These are phyloP conservation scores for Carterocephalus palaemon DNA, from an alignment of 2,888 invertebrate species.

Conservation along the genomic window DNA sequence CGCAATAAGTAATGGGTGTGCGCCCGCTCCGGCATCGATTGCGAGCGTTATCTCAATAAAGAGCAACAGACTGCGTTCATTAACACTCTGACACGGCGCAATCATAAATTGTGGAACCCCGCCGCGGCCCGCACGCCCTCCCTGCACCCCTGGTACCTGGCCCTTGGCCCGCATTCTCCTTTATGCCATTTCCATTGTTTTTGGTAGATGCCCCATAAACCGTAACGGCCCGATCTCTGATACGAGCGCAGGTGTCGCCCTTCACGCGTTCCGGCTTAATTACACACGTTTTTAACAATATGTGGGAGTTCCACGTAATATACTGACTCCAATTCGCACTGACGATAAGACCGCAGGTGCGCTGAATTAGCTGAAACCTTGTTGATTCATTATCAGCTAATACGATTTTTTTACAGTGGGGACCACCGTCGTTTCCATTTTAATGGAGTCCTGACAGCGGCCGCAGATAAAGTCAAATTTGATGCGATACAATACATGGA, in stretches of 20 bases:
- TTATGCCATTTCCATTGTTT: slow-evolving; percentile 77
- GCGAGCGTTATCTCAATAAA: slow-evolving; percentile 77
- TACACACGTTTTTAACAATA: slow-evolving; percentile 64
- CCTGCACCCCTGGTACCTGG: slow-evolving; percentile 53
- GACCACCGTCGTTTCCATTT: slow-evolving; percentile 45
- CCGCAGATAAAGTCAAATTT: slow-evolving; percentile 39
- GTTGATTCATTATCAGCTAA: slow-evolving; percentile 51
- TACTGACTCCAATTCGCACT: slow-evolving; percentile 51
- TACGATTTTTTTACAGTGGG: slow-evolving; percentile 36
- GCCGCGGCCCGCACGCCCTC: slow-evolving; percentile 68
- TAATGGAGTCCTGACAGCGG: slow-evolving; percentile 40
- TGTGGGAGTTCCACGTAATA: slow-evolving; percentile 33
- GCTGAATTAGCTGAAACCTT: slow-evolving; percentile 51
- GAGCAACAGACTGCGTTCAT: slow-evolving; percentile 76
- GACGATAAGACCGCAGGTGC: slow-evolving; percentile 65
- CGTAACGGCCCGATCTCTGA: slow-evolving; percentile 71
- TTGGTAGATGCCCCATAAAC: slow-evolving; percentile 67
- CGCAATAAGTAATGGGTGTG: slow-evolving; percentile 68
- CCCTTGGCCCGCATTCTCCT: slow-evolving; percentile 67
- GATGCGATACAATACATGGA: slow-evolving; percentile 35
- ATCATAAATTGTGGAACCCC: slow-evolving; percentile 77
- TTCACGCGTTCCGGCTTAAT: slow-evolving; percentile 72
- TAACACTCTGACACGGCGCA: slow-evolving; percentile 75
- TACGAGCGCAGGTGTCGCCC: slow-evolving; percentile 71
- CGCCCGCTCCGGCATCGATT: slow-evolving; percentile 49